These are phyloP conservation scores for Rotaria macrura DNA, from an alignment of 2,888 invertebrate genomes.

Conservation along the genomic window DNA sequence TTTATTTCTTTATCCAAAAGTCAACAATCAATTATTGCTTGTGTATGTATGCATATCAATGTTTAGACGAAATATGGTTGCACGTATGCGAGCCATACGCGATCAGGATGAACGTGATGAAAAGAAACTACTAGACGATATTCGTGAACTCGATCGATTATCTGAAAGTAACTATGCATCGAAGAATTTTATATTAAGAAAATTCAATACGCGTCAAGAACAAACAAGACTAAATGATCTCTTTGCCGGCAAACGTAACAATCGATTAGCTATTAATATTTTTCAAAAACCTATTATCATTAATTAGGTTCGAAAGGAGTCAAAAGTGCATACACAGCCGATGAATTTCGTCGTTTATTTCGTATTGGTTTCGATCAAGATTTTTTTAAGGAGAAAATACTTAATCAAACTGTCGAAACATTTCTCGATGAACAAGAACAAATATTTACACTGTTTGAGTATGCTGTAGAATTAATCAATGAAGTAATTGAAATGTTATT, in stretches of 20 bases:
- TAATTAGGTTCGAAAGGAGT: neutral
- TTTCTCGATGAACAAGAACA: neutral
- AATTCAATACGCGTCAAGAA: neutral
- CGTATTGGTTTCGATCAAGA: neutral
- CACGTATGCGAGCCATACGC: neutral
- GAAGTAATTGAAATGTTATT: neutral
- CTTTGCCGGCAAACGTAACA: neutral
- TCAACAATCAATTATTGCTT: too few species aligned
- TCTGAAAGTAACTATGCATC: neutral
- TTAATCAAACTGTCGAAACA: neutral
- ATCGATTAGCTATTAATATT: neutral
- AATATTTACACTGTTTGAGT: neutral
- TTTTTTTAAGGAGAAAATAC: neutral
- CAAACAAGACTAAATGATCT: neutral
- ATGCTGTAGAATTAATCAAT: constrained; percentile 6
- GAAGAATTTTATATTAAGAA: constrained; percentile 1
- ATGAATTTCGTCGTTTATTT: neutral
- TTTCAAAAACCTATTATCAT: neutral
- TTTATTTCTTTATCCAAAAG: too few species aligned
- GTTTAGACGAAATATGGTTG: neutral
- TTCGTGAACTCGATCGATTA: constrained; percentile 11
- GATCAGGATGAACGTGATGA: neutral
- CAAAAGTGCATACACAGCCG: constrained; percentile 5
- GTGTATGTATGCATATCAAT: too few species aligned
- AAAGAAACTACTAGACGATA: constrained; percentile 1